These are phyloP conservation scores for Manis pentadactyla DNA, from an alignment of 2,797 vertebrate genomes.

Conservation along the genomic window DNA sequence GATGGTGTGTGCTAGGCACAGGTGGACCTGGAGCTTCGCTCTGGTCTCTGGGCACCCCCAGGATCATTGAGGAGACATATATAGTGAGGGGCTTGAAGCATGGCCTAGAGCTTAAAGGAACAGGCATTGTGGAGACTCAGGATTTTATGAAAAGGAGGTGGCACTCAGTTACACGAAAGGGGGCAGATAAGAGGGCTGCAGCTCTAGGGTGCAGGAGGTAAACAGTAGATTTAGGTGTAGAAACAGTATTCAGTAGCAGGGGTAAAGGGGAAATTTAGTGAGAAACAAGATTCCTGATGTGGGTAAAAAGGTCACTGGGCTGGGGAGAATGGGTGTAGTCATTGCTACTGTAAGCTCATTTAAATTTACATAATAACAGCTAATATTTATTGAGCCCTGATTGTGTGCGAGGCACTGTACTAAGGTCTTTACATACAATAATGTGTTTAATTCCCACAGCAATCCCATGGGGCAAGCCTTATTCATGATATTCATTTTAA, in stretches of 20 bases:
- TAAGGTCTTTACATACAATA: background rate
- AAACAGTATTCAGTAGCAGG: background rate
- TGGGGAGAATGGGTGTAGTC: background rate
- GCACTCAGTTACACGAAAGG: background rate
- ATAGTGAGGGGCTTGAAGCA: background rate
- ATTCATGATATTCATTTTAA: background rate
- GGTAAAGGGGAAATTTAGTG: background rate
- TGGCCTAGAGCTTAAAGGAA: background rate
- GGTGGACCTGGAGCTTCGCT: background rate
- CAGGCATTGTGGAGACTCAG: background rate
- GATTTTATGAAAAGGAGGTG: background rate
- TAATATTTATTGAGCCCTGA: background rate
- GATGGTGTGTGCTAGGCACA: fast-evolving
- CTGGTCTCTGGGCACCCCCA: background rate
- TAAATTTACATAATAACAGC: background rate
- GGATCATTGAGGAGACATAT: background rate
- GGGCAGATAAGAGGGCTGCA: background rate
- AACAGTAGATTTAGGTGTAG: background rate
- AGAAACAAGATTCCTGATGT: background rate
- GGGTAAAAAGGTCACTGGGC: background rate
- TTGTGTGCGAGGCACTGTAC: background rate
- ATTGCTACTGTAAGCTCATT: background rate
- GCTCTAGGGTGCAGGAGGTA: background rate
- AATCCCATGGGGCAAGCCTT: background rate
- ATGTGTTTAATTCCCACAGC: background rate